phyloP scores from a whole-genome alignment of 1,140 invertebrate species.

The Meloidogyne floridensis region DNA sequence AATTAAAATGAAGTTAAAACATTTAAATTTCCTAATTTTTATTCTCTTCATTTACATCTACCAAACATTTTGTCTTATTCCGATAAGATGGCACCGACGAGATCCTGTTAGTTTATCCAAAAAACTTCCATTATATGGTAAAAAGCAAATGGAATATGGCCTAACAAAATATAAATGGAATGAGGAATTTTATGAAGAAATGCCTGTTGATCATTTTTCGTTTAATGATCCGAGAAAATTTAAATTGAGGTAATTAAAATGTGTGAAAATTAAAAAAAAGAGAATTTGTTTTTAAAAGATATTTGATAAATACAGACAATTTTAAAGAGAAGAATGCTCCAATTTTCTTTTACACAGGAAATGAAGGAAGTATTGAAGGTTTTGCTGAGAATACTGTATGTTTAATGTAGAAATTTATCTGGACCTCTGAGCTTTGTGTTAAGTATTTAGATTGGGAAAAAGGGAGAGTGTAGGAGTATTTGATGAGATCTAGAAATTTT shows the following conservation, averaged over 20 bases:
- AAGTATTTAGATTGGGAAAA: too few relatives aligned
- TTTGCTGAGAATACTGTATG: too few relatives aligned
- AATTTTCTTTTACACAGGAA: constrained; percentile 82
- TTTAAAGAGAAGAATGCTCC: constrained; percentile 68
- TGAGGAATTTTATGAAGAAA: constrained; percentile 48
- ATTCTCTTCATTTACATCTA: neutral
- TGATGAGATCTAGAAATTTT: too few relatives aligned
- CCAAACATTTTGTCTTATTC: constrained; percentile 1
- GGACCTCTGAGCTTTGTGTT: too few relatives aligned
- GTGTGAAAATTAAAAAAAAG: neutral
- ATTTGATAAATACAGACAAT: constrained; percentile 61
- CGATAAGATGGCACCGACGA: constrained; percentile 13
- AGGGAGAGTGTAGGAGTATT: neutral
- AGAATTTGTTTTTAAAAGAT: constrained; percentile 40
- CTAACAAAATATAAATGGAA: constrained; percentile 34
- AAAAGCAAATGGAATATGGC: neutral
- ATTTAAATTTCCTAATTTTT: constrained; percentile 1
- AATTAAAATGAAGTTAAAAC: neutral
- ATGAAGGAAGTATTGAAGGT: constrained; percentile 72
- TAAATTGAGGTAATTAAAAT: constrained; percentile 73
- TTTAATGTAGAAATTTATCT: too few relatives aligned
- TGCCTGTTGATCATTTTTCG: constrained; percentile 76
- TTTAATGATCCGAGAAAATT: constrained; percentile 77
- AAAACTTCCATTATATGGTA: neutral
- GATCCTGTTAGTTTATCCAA: constrained; percentile 28